Evolutionary conservation across 2,113 vertebrate species (phyloP), one percentile per base, ranked within the genome.

Genomic region (Nesospiza acunhae): DNA sequence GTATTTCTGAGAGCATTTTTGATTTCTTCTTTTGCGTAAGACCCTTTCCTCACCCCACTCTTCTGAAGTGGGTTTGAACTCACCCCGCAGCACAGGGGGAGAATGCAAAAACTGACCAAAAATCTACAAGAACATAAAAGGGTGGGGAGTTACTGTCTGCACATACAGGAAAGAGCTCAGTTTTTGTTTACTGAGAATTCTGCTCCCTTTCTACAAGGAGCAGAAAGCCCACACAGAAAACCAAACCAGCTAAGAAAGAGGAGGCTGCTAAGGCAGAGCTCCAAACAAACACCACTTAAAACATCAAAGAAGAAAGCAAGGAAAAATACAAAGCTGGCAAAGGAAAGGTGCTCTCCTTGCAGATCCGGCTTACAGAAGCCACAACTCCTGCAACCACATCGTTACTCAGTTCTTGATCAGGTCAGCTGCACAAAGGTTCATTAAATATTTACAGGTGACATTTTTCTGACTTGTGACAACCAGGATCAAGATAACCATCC

Each of bases 391-490:
- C 13, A 2, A 64, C 62, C 0, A 3, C 66, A 77, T 84, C 39
- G 3, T 84, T 89, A 41, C 66, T 72, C 58, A 58, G 69, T 75
- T 82, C 81, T 84, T 0, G 7, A 87, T 79, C 66, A 17, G 91
- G 81, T 95, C 89, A 64, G 74, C 66, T 95, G 87, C 95, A 96
- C 89, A 95, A 94, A 94, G 87, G 62, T 80, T 95, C 91, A 95
- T 95, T 95, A 95, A 97, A 97, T 84, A 96, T 97, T 96, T 96
- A 95, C 96, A 85, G 53, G 19, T 93, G 87, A 96, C 78, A 82
- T 92, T 95, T 93, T 91, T 63, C 73, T 84, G 84, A 90, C 90
- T 94, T 83, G 79, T 81, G 88, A 84, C 89, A 75, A 94, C 73
- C 52, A 84, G 80, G 95, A 93, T 94, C 93, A 91, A 95, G 93